Base-by-base conservation (phyloP, 2,113 vertebrate genomes). In the Petroica traversi region DNA sequence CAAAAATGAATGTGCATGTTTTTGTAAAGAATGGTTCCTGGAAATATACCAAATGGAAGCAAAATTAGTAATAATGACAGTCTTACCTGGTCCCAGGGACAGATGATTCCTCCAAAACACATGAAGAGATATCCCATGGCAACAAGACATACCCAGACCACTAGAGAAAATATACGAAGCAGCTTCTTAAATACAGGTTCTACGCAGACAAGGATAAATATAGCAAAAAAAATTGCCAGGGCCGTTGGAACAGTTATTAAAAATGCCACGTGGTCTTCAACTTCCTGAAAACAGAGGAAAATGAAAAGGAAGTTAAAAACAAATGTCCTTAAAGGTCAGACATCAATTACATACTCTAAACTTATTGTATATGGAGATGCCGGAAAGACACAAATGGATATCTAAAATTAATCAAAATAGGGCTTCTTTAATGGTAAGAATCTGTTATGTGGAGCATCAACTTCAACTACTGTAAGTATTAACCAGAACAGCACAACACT, bases 61-160 rank as follows among this genome's bases (percentile, higher is more conserved):
- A 64, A 92, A 90, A 78, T 69, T 62, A 88, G 25, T 25, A 77
- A 33, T 40, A 52, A 66, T 24, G 29, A 31, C 45, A 62, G 19
- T 67, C 98, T 98, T 98, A 99, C 99, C 99, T 99, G 99, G 98
- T 99, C 99, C 99, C 99, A 99, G 5, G 99, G 98, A 97, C 98
- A 99, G 97, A 99, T 97, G 85, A 99, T 99, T 79, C 99, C 99
- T 34, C 99, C 99, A 18, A 99, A 99, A 97, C 99, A 99, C 99
- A 99, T 99, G 94, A 99, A 99, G 94, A 99, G 97, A 98, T 99
- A 99, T 91, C 98, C 99, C 99, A 99, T 99, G 97, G 99, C 97
- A 95, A 99, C 99, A 78, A 99, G 98, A 72, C 99, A 99, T 33
- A 98, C 98, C 99, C 99, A 99, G 95, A 99, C 99, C 94, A 99